These are phyloP conservation scores for Loripinus fragilis DNA, from an alignment of 2,888 invertebrate genomes.

Conservation along the genomic window DNA sequence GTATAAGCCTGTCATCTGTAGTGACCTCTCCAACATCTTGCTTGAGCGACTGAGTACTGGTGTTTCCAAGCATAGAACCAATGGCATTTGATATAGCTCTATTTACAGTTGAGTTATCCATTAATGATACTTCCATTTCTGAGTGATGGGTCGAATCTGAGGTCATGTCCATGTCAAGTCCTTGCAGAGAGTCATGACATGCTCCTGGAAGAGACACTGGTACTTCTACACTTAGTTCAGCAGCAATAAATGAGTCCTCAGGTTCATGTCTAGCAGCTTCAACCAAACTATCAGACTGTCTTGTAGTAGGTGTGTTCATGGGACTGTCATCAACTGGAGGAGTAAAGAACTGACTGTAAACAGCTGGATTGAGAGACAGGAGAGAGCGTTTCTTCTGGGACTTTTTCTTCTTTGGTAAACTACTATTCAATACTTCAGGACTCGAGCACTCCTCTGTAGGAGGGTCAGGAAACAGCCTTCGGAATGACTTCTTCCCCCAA, in stretches of 20 bases:
- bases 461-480: conserved; percentile 1
- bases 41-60: too few relatives aligned
- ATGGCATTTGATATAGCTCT: not conserved
- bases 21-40: too few relatives aligned
- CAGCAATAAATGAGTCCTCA: not conserved
- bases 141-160: not conserved
- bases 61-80: not conserved
- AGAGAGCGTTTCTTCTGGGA: not conserved
- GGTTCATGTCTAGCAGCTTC: not conserved
- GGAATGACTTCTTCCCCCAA: not conserved
- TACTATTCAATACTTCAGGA: not conserved
- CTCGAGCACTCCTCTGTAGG: not conserved
- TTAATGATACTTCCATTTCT: not conserved
- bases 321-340: not conserved
- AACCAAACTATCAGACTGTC: not conserved
- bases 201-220: not conserved
- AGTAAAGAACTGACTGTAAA: conserved; percentile 3
- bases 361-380: conserved; percentile 2
- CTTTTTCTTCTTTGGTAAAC: not conserved
- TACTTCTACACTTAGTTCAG: not conserved
- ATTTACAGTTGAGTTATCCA: not conserved
- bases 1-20: too few relatives aligned
- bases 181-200: conserved; percentile 1
- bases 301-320: not conserved
- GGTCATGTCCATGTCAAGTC: not conserved